Percentiles rank a stretch among this genome's conserved stretches.
Conservation (phyloP, 1,140 invertebrate species). For the Scaptomyza montana region DNA sequence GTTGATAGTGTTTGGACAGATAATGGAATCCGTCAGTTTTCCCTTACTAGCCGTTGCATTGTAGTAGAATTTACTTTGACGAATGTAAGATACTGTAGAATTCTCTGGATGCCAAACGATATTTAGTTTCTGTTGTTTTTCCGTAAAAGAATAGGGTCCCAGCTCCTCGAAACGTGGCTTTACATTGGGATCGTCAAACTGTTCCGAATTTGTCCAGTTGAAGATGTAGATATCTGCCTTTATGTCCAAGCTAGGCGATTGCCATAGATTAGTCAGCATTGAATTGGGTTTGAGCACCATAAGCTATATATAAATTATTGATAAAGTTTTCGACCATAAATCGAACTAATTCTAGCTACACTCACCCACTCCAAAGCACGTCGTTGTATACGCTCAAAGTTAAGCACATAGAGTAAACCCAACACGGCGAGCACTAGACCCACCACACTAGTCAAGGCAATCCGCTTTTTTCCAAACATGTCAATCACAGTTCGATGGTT, state of each 20-base stretch:
- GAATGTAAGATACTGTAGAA: slow-evolving; percentile 91
- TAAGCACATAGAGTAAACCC: slow-evolving; percentile 40
- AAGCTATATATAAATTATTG: slow-evolving; percentile 15
- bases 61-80: slow-evolving; percentile 88
- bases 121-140: slow-evolving; percentile 87
- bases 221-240: slow-evolving; percentile 90
- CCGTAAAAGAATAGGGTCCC: slow-evolving; percentile 90
- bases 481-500: background rate
- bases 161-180: slow-evolving; percentile 88
- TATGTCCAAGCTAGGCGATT: slow-evolving; percentile 89
- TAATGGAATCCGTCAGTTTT: slow-evolving; percentile 88
- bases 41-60: slow-evolving; percentile 89
- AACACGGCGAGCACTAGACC: slow-evolving; percentile 41
- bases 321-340: background rate
- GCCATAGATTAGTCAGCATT: slow-evolving; percentile 87
- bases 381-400: slow-evolving; percentile 53
- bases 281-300: slow-evolving; percentile 84
- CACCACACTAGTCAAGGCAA: slow-evolving; percentile 49
- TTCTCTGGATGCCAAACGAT: slow-evolving; percentile 89
- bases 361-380: slow-evolving; percentile 50
- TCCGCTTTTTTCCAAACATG: slow-evolving; percentile 65
- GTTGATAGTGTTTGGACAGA: slow-evolving; percentile 91
- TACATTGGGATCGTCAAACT: slow-evolving; percentile 84
- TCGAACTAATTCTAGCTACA: background rate
- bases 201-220: slow-evolving; percentile 92